These are phyloP conservation scores for Nannoperca australis DNA, from an alignment of 2,797 vertebrate genomes.

Conservation along the genomic window DNA sequence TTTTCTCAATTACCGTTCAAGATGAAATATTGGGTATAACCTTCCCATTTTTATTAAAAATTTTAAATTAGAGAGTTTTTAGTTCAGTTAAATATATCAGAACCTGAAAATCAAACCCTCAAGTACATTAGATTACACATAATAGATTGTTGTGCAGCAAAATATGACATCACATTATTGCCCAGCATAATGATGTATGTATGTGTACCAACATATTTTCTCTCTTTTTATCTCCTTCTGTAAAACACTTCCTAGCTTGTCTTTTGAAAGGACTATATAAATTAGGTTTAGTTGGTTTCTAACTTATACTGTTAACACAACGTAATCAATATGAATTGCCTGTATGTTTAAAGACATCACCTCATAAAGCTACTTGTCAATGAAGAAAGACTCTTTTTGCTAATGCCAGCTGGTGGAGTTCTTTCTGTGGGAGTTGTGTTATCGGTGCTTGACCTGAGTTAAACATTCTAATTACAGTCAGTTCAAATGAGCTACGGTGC, in stretches of 20 bases:
- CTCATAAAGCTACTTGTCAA: not conserved
- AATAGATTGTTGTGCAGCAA: not conserved
- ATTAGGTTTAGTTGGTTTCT: not conserved
- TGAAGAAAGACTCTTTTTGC: not conserved
- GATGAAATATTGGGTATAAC: not conserved
- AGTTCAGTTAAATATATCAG: not conserved
- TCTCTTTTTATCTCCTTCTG: not conserved
- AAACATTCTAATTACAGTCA: conserved; percentile 86
- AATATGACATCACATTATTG: not conserved
- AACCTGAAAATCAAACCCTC: not conserved
- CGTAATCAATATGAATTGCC: not conserved
- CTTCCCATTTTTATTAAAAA: not conserved
- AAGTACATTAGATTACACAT: not conserved
- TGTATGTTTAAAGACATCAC: not conserved
- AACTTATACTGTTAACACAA: not conserved
- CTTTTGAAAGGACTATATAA: not conserved
- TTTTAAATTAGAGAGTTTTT: not conserved
- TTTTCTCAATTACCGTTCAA: not conserved
- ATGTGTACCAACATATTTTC: not conserved
- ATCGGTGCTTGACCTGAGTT: conserved; percentile 82
- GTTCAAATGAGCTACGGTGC: conserved; percentile 80
- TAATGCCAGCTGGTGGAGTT: conserved; percentile 10
- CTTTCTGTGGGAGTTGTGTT: conserved; percentile 69
- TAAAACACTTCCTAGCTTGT: not conserved
- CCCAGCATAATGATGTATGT: not conserved